Evolutionary conservation across 2,888 invertebrate genomes (phyloP), one percentile per base, ranked within the genome.

Genomic region (Megalurothrips usitatus): DNA sequence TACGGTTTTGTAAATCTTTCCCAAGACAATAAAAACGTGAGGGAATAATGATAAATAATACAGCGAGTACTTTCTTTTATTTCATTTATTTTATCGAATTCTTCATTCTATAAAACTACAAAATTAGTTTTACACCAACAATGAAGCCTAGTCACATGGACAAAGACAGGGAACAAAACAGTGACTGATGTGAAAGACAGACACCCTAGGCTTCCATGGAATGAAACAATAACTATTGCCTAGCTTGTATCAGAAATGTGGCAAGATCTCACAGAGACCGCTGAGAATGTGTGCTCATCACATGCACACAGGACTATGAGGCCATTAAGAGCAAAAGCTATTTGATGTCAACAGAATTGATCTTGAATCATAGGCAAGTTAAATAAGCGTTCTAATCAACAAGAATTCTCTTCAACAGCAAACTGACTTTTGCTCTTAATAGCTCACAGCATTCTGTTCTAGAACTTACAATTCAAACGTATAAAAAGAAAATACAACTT

Each of bases 21-120:
- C n/a, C n/a, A n/a, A 2, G 6, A 43, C 34, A 43, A 43, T 80
- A 81, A 34, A 68, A 78, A 47, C 47, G 8, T 48, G 63, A 26
- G 79, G 79, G 78, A 80, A 26, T n/a, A 79, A 63, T 80, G 58
- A 43, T 6, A 43, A 43, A 43, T 43, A 43, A 43, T 43, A 43
- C 6, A 43, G 34, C 6, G 3, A 43, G 34, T 43, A 43, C 34
- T 43, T 43, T 80, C 78, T 34, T 28, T 68, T 14, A 63, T 52
- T 80, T 80, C 78, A 52, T 28, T 68, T 14, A 63, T 52, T 80
- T 80, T 81, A 80, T 81, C 78, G 48, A 80, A 34, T 23, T 52
- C 47, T 80, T 78, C 47, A 23, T 79, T 80, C 79, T 81, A 80
- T 48, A 79, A 79, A 79, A 79, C 68, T 75, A 75, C 68, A 75